Evolutionary conservation across 2,113 vertebrate genomes (phyloP), one percentile per base, ranked within the genome.

Genomic region (Tyto alba): DNA sequence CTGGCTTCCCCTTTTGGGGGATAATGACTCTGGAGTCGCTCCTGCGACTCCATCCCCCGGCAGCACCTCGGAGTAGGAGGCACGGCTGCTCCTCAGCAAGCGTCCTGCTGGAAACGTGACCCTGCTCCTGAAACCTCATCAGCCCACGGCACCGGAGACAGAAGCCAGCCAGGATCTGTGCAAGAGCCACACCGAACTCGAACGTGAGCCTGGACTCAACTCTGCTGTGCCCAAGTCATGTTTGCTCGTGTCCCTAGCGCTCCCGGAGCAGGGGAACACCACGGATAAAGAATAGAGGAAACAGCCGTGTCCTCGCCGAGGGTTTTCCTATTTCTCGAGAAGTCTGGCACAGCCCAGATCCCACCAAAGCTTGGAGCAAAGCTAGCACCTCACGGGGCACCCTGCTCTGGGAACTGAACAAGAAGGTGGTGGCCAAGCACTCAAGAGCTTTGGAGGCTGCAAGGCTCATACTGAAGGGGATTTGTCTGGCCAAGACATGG

Each of bases 91-190:
- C 75, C 59, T 63, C 74, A 45, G 30, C 72, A 52, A 71, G 23
- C 0, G 2, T 23, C 41, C 56, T 71, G 40, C 67, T 57, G 59
- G 40, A 26, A n/a, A 20, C 1, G 17, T 15, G 22, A 85, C 26
- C 32, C 45, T 50, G 55, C 66, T 91, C 67, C 87, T 85, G 32
- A 84, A 57, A 68, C 29, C 20, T 57, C 68, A 41, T 7, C 83
- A 40, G 36, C 43, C 41, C 19, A 0, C 0, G 0, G n/a, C 52
- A 71, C 45, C 75, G 64, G 38, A 71, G 56, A 40, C 19, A 34
- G 67, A 43, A 88, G 26, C 53, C 25, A 80, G 53, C 13, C 45
- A 63, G 45, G 25, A 89, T 11, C 52, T 34, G 5, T 45, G n/a
- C 22, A 74, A 80, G 29, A 55, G 32, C 47, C 56, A 45, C 53